Conservation (phyloP, 2,113 vertebrate genomes). For the Corythaixoides concolor region DNA sequence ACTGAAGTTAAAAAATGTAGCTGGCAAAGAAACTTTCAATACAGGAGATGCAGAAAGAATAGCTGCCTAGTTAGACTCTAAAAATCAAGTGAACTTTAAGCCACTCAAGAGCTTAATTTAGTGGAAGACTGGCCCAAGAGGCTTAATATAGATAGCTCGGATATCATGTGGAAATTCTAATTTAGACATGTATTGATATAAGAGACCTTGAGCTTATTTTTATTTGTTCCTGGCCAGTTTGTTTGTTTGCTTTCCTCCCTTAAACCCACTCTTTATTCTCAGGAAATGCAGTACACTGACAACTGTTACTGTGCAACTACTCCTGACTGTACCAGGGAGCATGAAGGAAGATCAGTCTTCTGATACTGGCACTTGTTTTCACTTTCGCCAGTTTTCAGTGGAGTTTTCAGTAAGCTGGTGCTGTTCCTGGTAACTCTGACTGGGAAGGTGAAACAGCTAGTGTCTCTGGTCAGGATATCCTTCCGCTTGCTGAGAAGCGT, state of each 20-base stretch:
- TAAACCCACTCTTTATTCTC: neutral
- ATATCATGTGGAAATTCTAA: conserved; percentile 65
- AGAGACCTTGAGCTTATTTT: conserved; percentile 16
- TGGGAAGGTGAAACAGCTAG: neutral
- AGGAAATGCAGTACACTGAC: neutral
- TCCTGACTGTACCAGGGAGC: neutral
- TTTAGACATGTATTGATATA: conserved; percentile 29
- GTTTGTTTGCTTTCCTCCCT: neutral
- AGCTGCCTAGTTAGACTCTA: conserved; percentile 20
- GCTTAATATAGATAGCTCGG: conserved; percentile 72
- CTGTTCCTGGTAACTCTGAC: neutral
- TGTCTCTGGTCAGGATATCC: neutral
- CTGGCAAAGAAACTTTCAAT: neutral
- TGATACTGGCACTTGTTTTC: neutral
- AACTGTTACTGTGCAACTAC: neutral
- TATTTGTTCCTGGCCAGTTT: neutral
- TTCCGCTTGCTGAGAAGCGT: neutral
- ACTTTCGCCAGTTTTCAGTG: neutral
- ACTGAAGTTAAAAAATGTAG: neutral
- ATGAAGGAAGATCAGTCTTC: neutral
- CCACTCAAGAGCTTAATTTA: conserved; percentile 75
- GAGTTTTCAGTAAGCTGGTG: neutral
- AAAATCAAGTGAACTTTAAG: conserved; percentile 61
- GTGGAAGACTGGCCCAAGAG: conserved; percentile 24
- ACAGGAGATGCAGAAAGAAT: neutral